phyloP scores from a whole-genome alignment of 2,888 invertebrate species.

The Lasioglossum pauxillum region DNA sequence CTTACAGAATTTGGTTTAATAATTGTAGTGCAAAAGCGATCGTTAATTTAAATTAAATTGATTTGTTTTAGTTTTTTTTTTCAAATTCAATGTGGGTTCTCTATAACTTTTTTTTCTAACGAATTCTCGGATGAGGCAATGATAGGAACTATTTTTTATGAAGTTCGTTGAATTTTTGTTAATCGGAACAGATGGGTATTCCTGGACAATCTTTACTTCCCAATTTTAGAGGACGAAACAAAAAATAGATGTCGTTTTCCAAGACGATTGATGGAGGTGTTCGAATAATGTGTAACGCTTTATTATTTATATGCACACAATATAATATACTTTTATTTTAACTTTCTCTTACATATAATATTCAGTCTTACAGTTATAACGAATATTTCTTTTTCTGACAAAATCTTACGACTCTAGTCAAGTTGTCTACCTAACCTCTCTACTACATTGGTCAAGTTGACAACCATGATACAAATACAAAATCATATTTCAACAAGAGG shows the following conservation, averaged over 20 bases:
- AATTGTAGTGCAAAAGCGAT: background rate
- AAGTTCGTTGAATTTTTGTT: background rate
- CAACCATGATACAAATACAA: too few species aligned
- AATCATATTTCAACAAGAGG: too few species aligned
- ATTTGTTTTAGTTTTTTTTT: background rate
- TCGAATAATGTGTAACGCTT: too few species aligned
- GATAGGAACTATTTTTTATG: background rate
- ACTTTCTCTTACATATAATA: too few species aligned
- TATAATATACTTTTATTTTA: too few species aligned
- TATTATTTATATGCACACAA: too few species aligned
- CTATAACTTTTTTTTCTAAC: background rate
- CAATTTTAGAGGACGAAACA: background rate
- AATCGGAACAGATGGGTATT: background rate
- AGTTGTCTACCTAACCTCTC: too few species aligned
- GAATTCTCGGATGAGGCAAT: background rate
- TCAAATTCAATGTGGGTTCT: background rate
- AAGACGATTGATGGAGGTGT: too few species aligned
- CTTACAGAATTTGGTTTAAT: background rate
- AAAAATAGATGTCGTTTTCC: background rate
- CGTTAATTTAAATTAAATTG: background rate
- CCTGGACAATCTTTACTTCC: background rate
- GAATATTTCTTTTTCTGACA: too few species aligned
- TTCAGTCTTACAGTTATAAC: too few species aligned
- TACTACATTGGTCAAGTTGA: too few species aligned
- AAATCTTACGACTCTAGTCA: too few species aligned